Evolutionary conservation across 2,113 vertebrate genomes (phyloP), one percentile per base, ranked within the genome.

Genomic region (Setophaga petechia): DNA sequence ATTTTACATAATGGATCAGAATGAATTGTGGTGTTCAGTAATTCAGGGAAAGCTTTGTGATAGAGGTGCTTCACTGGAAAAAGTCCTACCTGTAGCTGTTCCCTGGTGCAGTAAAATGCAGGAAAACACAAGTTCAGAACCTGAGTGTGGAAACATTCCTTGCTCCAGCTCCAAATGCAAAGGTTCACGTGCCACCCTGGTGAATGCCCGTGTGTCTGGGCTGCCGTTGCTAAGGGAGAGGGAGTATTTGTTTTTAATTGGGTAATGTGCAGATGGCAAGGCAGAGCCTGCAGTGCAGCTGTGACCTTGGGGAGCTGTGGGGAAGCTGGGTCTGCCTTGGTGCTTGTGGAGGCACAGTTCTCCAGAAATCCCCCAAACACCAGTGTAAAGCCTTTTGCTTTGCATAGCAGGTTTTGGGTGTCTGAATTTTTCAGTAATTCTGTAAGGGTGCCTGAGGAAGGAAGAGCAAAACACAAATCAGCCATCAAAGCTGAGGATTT

Each of bases 181-280:
- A 94, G 87, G 31, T 79, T 96, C 90, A 65, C 46, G 1, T 90
- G 94, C 79, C 69, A 63, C 15, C 5, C 83, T 67, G 84, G 23
- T 61, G 72, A 61, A n/a, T 67, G 90, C 94, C 71, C 84, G 6
- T 33, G 43, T 93, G 94, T 71, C 95, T 93, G 95, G 73, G 91
- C 87, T 94, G 82, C 68, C 3, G 95, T 97, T 97, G 95, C 97
- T 31, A 96, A 33, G 97, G 93, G 83, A 78, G 85, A 88, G 76
- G 23, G 43, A 85, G 84, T 93, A 91, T 97, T 97, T 97, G 96
- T 96, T 97, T 97, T 96, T 95, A 89, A 96, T 87, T 92, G 94
- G 94, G 90, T 91, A 87, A 97, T 87, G 83, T 93, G 86, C 95
- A 93, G 96, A 96, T 97, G 95, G 96, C 94, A 95, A 84, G 33